Evolutionary conservation across 2,113 vertebrate genomes (phyloP).

Genomic region (Strix uralensis): DNA sequence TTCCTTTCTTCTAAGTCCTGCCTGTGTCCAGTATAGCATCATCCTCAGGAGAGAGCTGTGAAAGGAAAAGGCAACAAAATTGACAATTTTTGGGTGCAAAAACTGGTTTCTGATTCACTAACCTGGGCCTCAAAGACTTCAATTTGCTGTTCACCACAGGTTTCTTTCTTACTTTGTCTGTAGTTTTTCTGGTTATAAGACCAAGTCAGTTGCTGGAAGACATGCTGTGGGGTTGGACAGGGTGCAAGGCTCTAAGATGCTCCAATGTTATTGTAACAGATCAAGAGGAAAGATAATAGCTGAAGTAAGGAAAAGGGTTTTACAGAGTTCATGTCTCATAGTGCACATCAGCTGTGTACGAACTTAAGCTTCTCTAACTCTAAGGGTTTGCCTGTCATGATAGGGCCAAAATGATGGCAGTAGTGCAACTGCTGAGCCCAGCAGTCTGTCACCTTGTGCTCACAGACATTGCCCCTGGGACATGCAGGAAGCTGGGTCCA

Average conservation of each 20-base stretch:
- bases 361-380: background rate
- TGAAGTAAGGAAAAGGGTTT: background rate
- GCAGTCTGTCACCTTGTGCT: no score
- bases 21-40: background rate
- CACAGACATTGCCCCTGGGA: fast-evolving
- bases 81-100: background rate
- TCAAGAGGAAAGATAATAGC: background rate
- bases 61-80: background rate
- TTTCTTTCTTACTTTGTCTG: background rate
- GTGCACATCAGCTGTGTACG: background rate
- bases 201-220: background rate
- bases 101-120: background rate
- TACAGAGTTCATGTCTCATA: background rate
- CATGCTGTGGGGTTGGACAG: background rate
- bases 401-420: background rate
- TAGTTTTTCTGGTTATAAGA: background rate
- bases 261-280: background rate
- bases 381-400: fast-evolving
- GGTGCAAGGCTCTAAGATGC: background rate
- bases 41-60: background rate
- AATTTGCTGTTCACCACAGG: background rate
- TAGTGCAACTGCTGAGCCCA: no score
- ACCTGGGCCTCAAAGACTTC: background rate
- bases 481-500: background rate
- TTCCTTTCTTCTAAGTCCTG: background rate